Evolutionary conservation across 2,113 vertebrate genomes (phyloP).

Genomic region (Arothron firmamentum): DNA sequence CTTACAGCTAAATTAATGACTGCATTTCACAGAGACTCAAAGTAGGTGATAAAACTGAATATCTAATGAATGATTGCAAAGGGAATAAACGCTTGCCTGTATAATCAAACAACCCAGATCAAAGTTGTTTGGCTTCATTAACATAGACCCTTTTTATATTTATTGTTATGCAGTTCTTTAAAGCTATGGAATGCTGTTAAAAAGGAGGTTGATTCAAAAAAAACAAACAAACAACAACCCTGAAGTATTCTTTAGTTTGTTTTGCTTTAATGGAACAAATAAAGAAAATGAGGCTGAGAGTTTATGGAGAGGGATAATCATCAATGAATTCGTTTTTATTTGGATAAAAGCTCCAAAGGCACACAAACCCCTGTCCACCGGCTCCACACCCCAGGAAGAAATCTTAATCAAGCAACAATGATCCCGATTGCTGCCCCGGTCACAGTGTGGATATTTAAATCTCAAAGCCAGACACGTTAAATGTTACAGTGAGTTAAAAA

Average conservation of each 20-base stretch:
- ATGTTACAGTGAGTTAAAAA: no score
- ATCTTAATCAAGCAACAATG: no score
- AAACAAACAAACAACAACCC: not conserved
- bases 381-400: no score
- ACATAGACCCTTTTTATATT: no score
- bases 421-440: no score
- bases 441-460: no score
- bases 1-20: not conserved
- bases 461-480: no score
- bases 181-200: not conserved
- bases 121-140: not conserved
- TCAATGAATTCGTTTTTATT: not conserved
- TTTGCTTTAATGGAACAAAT: not conserved
- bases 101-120: not conserved
- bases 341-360: conserved; percentile 1
- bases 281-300: not conserved
- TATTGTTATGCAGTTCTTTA: no score
- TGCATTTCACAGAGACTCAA: conserved; percentile 5
- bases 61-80: not conserved
- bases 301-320: not conserved
- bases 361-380: not conserved
- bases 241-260: not conserved
- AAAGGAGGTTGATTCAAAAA: not conserved
- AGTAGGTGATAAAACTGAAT: conserved; percentile 1
- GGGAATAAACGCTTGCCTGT: not conserved